Percentiles rank a stretch among this genome's conserved stretches.
phyloP scores from a whole-genome alignment of 2,113 vertebrate genomes.

The Onychostoma macrolepis region DNA sequence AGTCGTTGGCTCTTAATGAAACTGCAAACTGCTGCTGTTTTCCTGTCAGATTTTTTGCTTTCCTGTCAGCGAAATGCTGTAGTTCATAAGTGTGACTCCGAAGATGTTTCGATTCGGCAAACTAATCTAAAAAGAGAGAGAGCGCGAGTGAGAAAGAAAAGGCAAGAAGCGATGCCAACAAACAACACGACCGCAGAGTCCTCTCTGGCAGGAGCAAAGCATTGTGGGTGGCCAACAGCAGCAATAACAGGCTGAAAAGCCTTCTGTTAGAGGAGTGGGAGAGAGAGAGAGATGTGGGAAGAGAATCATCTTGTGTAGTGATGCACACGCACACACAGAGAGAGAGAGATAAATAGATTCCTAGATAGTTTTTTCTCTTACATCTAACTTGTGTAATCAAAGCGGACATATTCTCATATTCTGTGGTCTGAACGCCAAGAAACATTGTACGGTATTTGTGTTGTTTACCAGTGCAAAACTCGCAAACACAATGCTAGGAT shows the following conservation, averaged over 20 bases:
- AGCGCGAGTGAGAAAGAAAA: neutral
- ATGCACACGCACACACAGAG: neutral
- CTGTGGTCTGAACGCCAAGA: neutral
- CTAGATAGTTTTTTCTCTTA: conserved; percentile 1
- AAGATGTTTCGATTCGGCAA: neutral
- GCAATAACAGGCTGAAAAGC: conserved; percentile 54
- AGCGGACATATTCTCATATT: neutral
- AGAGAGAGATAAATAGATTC: neutral
- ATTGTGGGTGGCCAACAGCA: conserved; percentile 55
- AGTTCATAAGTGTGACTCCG: neutral
- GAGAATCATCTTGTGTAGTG: neutral
- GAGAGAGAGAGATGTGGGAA: conserved; percentile 29
- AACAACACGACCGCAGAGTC: conserved; percentile 58
- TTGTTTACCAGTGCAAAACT: neutral
- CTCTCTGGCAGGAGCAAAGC: conserved; percentile 55
- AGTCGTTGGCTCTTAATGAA: neutral
- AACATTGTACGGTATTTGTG: neutral
- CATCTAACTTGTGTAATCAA: neutral
- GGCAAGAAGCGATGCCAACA: conserved; percentile 35
- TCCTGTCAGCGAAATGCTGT: neutral
- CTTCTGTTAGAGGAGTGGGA: conserved; percentile 45
- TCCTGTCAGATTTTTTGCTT: neutral
- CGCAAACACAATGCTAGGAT: neutral
- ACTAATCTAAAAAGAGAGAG: conserved; percentile 8
- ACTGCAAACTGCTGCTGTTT: neutral